phyloP scores from a whole-genome alignment of 2,113 vertebrate genomes.

The Balaeniceps rex region DNA sequence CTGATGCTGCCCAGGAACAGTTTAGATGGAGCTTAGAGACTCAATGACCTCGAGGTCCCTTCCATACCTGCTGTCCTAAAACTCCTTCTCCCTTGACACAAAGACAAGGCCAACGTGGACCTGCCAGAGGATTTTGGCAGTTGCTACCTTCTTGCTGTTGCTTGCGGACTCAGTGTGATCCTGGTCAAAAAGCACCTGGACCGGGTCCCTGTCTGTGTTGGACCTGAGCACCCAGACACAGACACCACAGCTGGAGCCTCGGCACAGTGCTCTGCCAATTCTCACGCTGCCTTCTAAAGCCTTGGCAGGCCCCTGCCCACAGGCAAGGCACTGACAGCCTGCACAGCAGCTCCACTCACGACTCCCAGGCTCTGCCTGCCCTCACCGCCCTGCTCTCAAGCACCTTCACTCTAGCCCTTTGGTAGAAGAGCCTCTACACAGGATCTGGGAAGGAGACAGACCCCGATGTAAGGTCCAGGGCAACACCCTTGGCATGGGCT shows the following conservation, averaged over 20 bases:
- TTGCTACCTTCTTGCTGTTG: neutral
- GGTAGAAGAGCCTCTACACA: neutral
- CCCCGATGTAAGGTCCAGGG: neutral
- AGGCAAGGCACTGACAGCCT: neutral
- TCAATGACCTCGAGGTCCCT: neutral
- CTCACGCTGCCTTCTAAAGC: neutral
- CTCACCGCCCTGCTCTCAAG: neutral
- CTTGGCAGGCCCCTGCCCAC: neutral
- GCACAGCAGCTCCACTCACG: neutral
- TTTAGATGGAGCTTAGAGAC: neutral
- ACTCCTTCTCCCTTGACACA: neutral
- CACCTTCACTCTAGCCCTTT: neutral
- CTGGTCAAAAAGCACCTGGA: neutral
- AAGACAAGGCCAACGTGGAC: neutral
- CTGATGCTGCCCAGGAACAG: neutral
- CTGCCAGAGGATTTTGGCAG: neutral
- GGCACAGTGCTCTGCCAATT: neutral
- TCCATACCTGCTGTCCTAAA: neutral
- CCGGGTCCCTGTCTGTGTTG: neutral
- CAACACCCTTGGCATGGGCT: neutral
- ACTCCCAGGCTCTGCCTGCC: neutral
- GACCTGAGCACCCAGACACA: neutral
- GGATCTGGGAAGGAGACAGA: neutral
- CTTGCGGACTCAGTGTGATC: rapidly evolving
- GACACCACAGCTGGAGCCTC: neutral